These are phyloP conservation scores for Nymphalis c-album DNA, from an alignment of 2,888 invertebrate genomes.

Conservation along the genomic window DNA sequence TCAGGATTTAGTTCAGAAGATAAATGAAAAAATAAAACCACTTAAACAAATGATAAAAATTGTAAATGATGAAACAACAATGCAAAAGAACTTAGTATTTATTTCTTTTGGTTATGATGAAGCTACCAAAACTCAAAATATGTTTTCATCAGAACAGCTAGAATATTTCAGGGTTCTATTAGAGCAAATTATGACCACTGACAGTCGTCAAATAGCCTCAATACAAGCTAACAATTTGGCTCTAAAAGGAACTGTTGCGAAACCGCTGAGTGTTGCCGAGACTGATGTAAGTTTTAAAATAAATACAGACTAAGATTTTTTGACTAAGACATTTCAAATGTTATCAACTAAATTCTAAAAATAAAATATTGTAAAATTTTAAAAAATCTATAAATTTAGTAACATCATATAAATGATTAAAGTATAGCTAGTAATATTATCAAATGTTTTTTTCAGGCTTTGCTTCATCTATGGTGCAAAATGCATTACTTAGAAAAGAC, in stretches of 20 bases:
- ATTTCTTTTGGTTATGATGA: constrained; percentile 65
- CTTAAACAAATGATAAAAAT: constrained; percentile 66
- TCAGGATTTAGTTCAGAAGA: constrained; percentile 56
- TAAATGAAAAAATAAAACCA: constrained; percentile 63
- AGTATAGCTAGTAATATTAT: too few relatives aligned
- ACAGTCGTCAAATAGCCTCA: constrained; percentile 63
- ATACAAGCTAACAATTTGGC: constrained; percentile 64
- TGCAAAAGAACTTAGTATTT: constrained; percentile 65
- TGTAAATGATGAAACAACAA: constrained; percentile 61
- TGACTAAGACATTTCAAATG: too few relatives aligned
- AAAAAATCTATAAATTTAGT: too few relatives aligned
- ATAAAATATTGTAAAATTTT: too few relatives aligned
- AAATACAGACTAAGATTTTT: too few relatives aligned
- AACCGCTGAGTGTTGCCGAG: too few relatives aligned
- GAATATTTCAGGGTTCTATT: constrained; percentile 68
- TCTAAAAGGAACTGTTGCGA: constrained; percentile 61
- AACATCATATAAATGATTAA: too few relatives aligned
- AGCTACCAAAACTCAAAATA: constrained; percentile 65
- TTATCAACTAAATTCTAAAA: too few relatives aligned
- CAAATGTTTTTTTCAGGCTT: constrained; percentile 58
- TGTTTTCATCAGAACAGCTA: constrained; percentile 63
- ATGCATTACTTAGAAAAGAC: constrained; percentile 70
- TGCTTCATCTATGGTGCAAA: constrained; percentile 65
- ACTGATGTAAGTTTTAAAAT: constrained; percentile 55
- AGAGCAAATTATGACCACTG: constrained; percentile 68